phyloP scores from a whole-genome alignment of 2,113 vertebrate species.

The Aplodontia rufa region DNA sequence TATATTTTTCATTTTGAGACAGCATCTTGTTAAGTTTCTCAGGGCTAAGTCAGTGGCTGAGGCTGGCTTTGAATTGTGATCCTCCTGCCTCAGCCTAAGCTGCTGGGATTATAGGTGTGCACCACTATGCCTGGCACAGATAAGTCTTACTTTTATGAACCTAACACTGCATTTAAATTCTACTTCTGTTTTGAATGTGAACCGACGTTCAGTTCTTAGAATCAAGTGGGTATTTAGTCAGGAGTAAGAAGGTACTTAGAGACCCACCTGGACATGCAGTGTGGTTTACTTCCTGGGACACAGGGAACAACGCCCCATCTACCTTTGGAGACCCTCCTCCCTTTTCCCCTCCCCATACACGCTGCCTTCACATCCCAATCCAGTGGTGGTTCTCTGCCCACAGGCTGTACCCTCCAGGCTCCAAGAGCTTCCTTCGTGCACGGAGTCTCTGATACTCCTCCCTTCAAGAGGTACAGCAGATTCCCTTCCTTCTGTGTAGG shows the following conservation, averaged over 20 bases:
- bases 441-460: not conserved
- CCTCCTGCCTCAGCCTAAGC: no score
- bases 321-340: not conserved
- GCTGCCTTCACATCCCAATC: not conserved
- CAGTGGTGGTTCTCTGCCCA: not conserved
- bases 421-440: not conserved
- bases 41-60: no score
- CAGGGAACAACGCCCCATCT: not conserved
- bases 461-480: not conserved
- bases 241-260: not conserved
- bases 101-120: no score
- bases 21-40: no score
- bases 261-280: accelerated
- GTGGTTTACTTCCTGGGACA: not conserved
- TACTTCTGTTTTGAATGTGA: not conserved
- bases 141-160: not conserved
- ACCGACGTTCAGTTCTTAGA: not conserved
- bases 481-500: not conserved
- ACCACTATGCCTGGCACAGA: no score
- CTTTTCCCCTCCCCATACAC: no score
- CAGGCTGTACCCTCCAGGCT: not conserved
- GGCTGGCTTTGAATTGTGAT: no score
- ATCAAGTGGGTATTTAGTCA: not conserved
- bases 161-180: not conserved
- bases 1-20: no score